Base-by-base conservation (phyloP, 1,140 invertebrate genomes). In the Microplitis demolitor region DNA sequence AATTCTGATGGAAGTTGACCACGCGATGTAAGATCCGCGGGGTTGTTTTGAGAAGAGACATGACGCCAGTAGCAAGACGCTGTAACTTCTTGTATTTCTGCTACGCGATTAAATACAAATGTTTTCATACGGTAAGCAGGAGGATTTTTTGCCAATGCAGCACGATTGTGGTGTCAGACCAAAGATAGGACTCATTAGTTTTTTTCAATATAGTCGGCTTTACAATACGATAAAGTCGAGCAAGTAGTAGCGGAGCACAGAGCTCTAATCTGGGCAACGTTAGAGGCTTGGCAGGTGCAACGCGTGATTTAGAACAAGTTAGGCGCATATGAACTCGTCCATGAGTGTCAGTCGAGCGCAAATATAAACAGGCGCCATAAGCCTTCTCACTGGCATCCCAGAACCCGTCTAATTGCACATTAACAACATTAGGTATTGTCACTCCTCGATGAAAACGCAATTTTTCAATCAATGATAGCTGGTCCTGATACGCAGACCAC, bases 1-100 rank as follows among this genome's bases (percentile, higher is more conserved):
- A 54, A 54, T 16, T 54, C 53, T 14, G 13, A 14, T 16, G 53
- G 53, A n/a, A 54, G 13, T n/a, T 54, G 53, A 14, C 53, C 53
- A 54, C 53, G 53, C 13, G 53, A 54, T n/a, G n/a, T 54, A 54
- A 16, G n/a, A 54, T 54, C 53, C 4, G 53, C 53, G 5, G 53
- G 53, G 13, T 54, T 24, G 67, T 72, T n/a, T 87, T 62, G 85
- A 86, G 88, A 3, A 78, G 76, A 33, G 88, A 68, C 0, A 83
- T 81, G 3, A 85, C 82, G 3, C 79, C 83, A 76, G 79, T 56
- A 34, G n/a, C 53, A 54, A 37, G 56, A 72, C n/a, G 67, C 13
- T 31, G 66, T 68, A 16, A 70, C 16, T 14, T 61, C 45, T 16
- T 62, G 67, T 54, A 70, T 72, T 14, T 67, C 64, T 39, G 67